phyloP scores from a whole-genome alignment of 2,888 invertebrate genomes.

The Drosophila demipolita region DNA sequence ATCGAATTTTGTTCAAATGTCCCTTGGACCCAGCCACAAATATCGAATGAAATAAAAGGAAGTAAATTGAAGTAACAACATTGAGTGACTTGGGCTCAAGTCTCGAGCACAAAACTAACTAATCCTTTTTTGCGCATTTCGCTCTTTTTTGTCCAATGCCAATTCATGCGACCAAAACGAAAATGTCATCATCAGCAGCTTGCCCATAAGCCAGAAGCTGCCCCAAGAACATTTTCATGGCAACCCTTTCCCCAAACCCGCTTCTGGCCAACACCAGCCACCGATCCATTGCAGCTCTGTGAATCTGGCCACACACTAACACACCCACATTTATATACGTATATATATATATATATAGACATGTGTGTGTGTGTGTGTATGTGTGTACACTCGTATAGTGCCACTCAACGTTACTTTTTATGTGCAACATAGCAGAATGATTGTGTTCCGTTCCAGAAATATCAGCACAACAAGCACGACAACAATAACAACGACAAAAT shows the following conservation, averaged over 20 bases:
- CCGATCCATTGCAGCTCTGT: slow-evolving; percentile 55
- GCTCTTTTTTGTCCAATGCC: slow-evolving; percentile 55
- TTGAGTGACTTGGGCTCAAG: slow-evolving; percentile 59
- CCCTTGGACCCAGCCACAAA: slow-evolving; percentile 21
- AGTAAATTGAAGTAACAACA: slow-evolving; percentile 48
- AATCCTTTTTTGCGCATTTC: slow-evolving; percentile 75
- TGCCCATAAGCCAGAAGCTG: slow-evolving; percentile 51
- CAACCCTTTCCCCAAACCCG: slow-evolving; percentile 19
- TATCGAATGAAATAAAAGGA: neutral
- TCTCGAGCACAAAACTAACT: slow-evolving; percentile 64
- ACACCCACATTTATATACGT: slow-evolving; percentile 1
- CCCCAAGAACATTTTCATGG: slow-evolving; percentile 21
- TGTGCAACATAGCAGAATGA: slow-evolving; percentile 80
- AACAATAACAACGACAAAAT: slow-evolving; percentile 43
- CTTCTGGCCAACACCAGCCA: slow-evolving; percentile 25
- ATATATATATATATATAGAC: slow-evolving; percentile 6
- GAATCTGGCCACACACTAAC: slow-evolving; percentile 46
- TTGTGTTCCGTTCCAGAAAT: slow-evolving; percentile 81
- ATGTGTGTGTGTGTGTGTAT: neutral
- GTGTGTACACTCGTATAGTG: slow-evolving; percentile 46
- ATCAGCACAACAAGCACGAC: slow-evolving; percentile 76
- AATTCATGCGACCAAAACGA: slow-evolving; percentile 70
- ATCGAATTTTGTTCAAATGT: slow-evolving; percentile 62
- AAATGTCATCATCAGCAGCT: slow-evolving; percentile 78
- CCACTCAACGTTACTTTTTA: slow-evolving; percentile 80